These are phyloP conservation scores for Onychomys torridus DNA, from an alignment of 2,797 vertebrate genomes.

Conservation along the genomic window DNA sequence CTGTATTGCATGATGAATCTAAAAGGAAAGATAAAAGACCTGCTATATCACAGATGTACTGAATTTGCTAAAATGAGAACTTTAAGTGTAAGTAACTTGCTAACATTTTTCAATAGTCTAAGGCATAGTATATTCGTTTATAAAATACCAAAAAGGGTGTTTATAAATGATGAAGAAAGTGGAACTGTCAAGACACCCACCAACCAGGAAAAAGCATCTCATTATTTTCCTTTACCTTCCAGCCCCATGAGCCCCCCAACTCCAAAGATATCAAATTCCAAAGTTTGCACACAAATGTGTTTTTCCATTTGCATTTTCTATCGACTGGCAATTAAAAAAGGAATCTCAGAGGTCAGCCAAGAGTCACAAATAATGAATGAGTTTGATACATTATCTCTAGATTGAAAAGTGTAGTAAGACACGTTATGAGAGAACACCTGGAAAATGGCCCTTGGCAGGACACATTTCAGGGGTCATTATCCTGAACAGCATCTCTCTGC, in stretches of 20 bases:
- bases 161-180: neutral
- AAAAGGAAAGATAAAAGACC: slow-evolving; percentile 27
- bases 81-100: slow-evolving; percentile 8
- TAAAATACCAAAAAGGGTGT: neutral
- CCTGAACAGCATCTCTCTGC: neutral
- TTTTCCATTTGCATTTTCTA: slow-evolving; percentile 72
- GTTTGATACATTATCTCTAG: slow-evolving; percentile 51
- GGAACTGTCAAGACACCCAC: neutral
- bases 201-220: slow-evolving; percentile 14
- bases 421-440: slow-evolving; percentile 72
- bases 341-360: slow-evolving; percentile 76
- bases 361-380: slow-evolving; percentile 70
- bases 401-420: slow-evolving; percentile 63
- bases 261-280: slow-evolving; percentile 49
- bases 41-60: neutral
- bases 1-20: neutral
- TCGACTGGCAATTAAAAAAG: slow-evolving; percentile 68
- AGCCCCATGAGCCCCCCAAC: neutral
- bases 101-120: neutral
- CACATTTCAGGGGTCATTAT: neutral
- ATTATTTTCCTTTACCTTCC: neutral
- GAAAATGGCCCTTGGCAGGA: slow-evolving; percentile 52
- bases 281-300: slow-evolving; percentile 46
- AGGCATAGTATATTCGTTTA: neutral
- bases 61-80: slow-evolving; percentile 3